A percentile compares a stretch with the other conserved stretches of the same genome.
These are phyloP conservation scores for Tetramorium alpestre DNA, from an alignment of 1,140 invertebrate genomes.

Conservation along the genomic window DNA sequence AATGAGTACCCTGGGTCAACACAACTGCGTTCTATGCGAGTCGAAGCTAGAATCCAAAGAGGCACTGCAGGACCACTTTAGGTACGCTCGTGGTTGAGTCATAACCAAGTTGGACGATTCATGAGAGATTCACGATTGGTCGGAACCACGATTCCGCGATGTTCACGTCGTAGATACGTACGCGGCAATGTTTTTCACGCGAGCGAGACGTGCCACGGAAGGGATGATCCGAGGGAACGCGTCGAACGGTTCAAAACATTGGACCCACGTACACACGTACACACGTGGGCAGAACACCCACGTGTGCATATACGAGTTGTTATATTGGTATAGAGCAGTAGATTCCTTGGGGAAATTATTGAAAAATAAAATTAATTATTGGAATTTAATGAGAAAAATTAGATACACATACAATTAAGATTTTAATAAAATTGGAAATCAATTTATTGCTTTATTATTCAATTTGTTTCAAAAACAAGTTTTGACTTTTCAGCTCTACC, in stretches of 20 bases:
- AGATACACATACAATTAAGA: too few species aligned
- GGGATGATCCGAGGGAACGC: not conserved
- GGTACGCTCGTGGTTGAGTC: slow-evolving; percentile 73
- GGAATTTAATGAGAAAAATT: too few species aligned
- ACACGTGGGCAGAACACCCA: too few species aligned
- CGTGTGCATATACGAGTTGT: not conserved
- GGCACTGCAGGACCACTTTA: slow-evolving; percentile 85
- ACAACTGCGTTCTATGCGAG: slow-evolving; percentile 85
- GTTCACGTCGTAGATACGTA: not conserved
- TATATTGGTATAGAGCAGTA: too few species aligned
- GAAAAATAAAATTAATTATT: too few species aligned
- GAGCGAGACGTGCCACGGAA: too few species aligned
- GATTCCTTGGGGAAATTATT: too few species aligned
- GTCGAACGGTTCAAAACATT: not conserved
- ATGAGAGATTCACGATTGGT: not conserved
- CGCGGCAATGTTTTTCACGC: too few species aligned
- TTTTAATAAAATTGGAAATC: not conserved
- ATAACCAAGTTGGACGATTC: slow-evolving; percentile 9
- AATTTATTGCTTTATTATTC: not conserved
- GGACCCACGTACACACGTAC: too few species aligned
- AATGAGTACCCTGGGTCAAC: slow-evolving; percentile 76
- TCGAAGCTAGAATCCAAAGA: slow-evolving; percentile 84
- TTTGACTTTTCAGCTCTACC: not conserved
- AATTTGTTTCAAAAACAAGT: not conserved
- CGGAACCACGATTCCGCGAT: not conserved